Evolutionary conservation across 2,797 vertebrate genomes (phyloP).

Genomic region (Artibeus jamaicensis): DNA sequence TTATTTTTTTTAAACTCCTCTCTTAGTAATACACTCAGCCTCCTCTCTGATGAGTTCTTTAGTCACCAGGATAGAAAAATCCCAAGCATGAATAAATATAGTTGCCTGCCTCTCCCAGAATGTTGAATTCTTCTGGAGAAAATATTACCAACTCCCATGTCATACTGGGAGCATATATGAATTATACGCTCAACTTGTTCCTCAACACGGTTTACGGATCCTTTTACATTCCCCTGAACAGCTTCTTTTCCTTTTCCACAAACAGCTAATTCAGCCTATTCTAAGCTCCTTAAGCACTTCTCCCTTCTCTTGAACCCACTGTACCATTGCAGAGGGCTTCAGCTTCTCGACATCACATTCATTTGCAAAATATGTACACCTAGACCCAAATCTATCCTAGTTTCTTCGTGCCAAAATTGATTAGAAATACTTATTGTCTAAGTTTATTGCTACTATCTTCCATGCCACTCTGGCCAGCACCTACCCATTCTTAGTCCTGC

Average conservation of each 20-base stretch:
- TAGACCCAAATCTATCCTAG: neutral
- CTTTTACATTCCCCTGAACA: neutral
- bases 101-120: neutral
- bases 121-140: neutral
- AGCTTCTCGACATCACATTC: neutral
- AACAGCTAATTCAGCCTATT: neutral
- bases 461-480: neutral
- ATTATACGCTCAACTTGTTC: neutral
- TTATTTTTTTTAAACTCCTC: neutral
- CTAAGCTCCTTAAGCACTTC: neutral
- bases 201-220: neutral
- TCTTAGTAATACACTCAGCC: neutral
- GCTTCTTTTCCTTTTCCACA: neutral
- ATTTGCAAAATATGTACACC: neutral
- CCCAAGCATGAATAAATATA: neutral
- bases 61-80: neutral
- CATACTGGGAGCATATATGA: no score
- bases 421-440: neutral
- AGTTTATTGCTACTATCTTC: neutral
- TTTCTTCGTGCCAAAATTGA: neutral
- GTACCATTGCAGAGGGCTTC: neutral
- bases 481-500: neutral
- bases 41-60: neutral
- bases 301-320: neutral
- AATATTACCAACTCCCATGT: neutral